Evolutionary conservation across 2,113 vertebrate genomes (phyloP), one percentile per base, ranked within the genome.

Genomic region (Chaenocephalus aceratus): DNA sequence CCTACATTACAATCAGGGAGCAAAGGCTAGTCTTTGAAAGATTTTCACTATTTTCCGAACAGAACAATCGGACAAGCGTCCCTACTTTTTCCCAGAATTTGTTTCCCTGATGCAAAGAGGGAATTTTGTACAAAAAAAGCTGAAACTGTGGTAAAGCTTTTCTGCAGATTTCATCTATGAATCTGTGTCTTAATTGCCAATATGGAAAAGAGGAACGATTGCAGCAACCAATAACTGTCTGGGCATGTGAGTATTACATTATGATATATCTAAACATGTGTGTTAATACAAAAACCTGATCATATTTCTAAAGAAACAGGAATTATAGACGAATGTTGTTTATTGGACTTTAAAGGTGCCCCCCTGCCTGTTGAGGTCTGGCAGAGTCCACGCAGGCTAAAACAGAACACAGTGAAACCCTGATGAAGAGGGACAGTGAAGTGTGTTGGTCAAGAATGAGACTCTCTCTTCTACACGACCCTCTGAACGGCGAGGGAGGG

Each of bases 371-470:
- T 18, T 5, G 58, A 62, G 75, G 66, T 61, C 36, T 77, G 67
- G 64, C 58, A 56, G 59, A 48, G 72, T 36, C 72, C 74, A 21
- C 52, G 14, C 61, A 2, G 61, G 77, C 64, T 77, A 73, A 87
- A 90, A 76, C 88, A 91, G 89, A 41, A 92, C 81, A 83, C 85
- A 90, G 88, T 73, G 86, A 58, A 57, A 23, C 9, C 41, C 72
- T 92, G 82, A 91, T 89, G 80, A 88, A 83, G 86, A 89, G 45
- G 88, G 92, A 92, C 92, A 88, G 87, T 77, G 84, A 90, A 74
- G 88, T 85, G 87, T 91, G 89, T 91, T 89, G 84, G 88, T 84
- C 92, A 83, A 75, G 88, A 89, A 90, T 71, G 84, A 90, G 85
- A 78, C 67, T 84, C 80, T 75, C 75, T 82, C 74, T 59, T 65